phyloP scores from a whole-genome alignment of 2,888 invertebrate genomes.

The Ectobius pallidus region DNA sequence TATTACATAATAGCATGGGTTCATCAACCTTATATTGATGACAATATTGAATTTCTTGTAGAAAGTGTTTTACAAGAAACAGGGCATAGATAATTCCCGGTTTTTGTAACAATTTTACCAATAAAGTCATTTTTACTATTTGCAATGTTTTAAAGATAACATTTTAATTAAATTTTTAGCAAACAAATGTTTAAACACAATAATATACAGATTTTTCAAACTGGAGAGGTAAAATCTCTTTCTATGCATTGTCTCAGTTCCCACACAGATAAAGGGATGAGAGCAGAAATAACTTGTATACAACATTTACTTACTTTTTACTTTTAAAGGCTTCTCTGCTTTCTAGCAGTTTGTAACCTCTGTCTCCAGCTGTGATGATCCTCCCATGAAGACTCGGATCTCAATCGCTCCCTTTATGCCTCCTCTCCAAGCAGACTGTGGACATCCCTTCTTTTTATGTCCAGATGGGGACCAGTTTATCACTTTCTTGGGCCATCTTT shows the following conservation, averaged over 20 bases:
- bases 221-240: too few species aligned
- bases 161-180: too few species aligned
- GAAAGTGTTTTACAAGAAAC: constrained; percentile 54
- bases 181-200: too few species aligned
- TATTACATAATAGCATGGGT: constrained; percentile 58
- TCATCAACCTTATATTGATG: constrained; percentile 56
- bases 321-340: not conserved
- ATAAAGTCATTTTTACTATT: too few species aligned
- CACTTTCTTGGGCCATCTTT: not conserved
- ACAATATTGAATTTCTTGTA: constrained; percentile 49
- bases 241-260: too few species aligned
- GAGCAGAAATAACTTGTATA: too few species aligned
- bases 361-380: not conserved
- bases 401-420: not conserved
- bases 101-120: too few species aligned
- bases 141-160: too few species aligned
- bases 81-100: constrained; percentile 52
- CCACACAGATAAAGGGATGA: too few species aligned
- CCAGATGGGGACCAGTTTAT: not conserved
- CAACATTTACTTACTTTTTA: too few species aligned
- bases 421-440: not conserved
- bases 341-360: not conserved
- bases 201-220: too few species aligned
- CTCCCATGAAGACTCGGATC: not conserved
- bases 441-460: not conserved